Evolutionary conservation across 2,888 invertebrate species (phyloP).

Genomic region (Notodonta dromedarius): DNA sequence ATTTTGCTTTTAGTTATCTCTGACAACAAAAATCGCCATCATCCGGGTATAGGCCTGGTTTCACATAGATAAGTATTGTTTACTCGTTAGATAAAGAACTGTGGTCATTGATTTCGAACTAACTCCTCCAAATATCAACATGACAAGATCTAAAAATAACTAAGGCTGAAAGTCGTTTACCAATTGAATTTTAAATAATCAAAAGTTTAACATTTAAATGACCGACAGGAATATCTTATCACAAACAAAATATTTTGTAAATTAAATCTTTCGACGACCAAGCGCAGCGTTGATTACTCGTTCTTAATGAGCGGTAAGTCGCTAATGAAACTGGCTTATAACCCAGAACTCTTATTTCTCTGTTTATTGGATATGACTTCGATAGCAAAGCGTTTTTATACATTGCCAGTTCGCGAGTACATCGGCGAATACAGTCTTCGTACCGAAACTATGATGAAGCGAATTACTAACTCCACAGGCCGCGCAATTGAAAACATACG

Average conservation of each 20-base stretch:
- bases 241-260: background rate
- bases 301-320: background rate
- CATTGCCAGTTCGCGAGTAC: constrained; percentile 19
- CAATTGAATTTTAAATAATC: background rate
- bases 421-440: constrained; percentile 31
- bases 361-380: background rate
- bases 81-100: constrained; percentile 5
- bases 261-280: background rate
- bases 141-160: constrained; percentile 1
- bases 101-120: background rate
- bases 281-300: background rate
- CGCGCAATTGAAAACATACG: constrained; percentile 36
- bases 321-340: background rate
- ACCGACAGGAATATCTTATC: background rate
- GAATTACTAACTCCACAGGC: constrained; percentile 33
- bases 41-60: background rate
- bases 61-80: background rate
- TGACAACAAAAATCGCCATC: background rate
- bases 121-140: background rate
- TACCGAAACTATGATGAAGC: constrained; percentile 36
- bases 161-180: too few species aligned
- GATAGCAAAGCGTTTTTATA: constrained; percentile 16
- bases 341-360: constrained; percentile 9
- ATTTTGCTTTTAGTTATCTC: background rate
- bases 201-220: background rate